phyloP scores from a whole-genome alignment of 2,797 vertebrate genomes.

The Channa striata region DNA sequence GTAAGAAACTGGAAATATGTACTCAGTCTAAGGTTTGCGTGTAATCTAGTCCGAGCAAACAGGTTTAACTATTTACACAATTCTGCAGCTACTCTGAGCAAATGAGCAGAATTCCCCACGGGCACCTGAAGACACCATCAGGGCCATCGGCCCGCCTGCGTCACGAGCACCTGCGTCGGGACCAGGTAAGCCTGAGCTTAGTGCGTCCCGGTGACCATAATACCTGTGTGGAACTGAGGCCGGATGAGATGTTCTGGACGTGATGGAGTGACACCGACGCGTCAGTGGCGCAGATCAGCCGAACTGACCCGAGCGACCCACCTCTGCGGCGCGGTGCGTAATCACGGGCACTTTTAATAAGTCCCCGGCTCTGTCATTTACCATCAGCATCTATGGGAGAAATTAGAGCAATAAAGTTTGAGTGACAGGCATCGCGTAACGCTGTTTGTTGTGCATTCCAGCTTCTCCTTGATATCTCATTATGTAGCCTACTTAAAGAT shows the following conservation, averaged over 20 bases:
- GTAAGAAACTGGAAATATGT: too few species aligned
- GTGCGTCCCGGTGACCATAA: constrained; percentile 17
- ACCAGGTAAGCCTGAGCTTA: constrained; percentile 60
- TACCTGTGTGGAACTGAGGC: constrained; percentile 4
- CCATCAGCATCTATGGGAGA: constrained; percentile 24
- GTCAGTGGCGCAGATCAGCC: constrained; percentile 44
- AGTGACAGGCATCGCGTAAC: constrained; percentile 52
- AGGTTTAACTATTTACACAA: too few species aligned
- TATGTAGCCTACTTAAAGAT: constrained; percentile 44
- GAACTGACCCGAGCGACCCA: constrained; percentile 7
- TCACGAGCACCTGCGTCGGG: constrained; percentile 35
- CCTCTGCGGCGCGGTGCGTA: neutral
- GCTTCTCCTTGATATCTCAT: constrained; percentile 49
- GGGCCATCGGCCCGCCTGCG: constrained; percentile 43
- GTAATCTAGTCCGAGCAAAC: too few species aligned
- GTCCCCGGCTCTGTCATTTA: constrained; percentile 9
- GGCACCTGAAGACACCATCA: constrained; percentile 58
- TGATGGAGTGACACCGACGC: constrained; percentile 39
- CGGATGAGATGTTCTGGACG: constrained; percentile 28
- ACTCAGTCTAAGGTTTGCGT: too few species aligned
- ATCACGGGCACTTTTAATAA: neutral
- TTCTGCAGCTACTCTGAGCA: too few species aligned
- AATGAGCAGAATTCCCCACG: constrained; percentile 7
- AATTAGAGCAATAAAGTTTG: constrained; percentile 36
- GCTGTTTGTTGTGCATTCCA: constrained; percentile 40